Evolutionary conservation across 2,888 invertebrate species (phyloP), one percentile per base, ranked within the genome.

Genomic region (Epicampocera succincta): DNA sequence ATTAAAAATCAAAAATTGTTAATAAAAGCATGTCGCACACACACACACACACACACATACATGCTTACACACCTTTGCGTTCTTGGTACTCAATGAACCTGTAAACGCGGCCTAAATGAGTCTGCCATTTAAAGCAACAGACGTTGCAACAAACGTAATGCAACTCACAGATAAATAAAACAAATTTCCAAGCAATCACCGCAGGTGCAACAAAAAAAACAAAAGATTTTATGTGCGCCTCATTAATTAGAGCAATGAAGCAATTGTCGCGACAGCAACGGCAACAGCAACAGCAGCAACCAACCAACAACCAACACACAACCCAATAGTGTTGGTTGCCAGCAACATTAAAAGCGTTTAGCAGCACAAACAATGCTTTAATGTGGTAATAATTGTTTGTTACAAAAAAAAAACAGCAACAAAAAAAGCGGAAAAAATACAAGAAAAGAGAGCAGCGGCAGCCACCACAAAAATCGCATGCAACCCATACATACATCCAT

Each of bases 231-330:
- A 81, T 81, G 54, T 80, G 83, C 81, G 76, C 60, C 80, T 83
- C 81, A 84, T 84, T 84, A 84, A 83, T 84, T 84, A 84, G 83
- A 83, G 81, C 80, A 83, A 69, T 80, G 83, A 76, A 76, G 79
- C 84, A 84, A 82, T 84, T 84, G 84, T 74, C 66, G 66, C 68
- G 54, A 54, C 68, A 61, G 44, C 46, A 75, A 17, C 15, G 12
- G 21, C n/a, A 21, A 33, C 25, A 29, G 6, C 52, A 40, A 11
- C 66, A 58, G 15, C 46, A 33, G 42, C 60, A 21, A 38, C n/a
- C n/a, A n/a, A n/a, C n/a, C 72, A 77, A 52, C 68, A 48, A 9
- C 33, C 33, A 25, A 25, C 25, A 25, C 25, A 25, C 25, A 25
- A 25, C 25, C 25, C 25, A 25, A 25, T 25, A 25, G 21, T 25